Percentiles rank a stretch among this genome's conserved stretches.
phyloP scores from a whole-genome alignment of 1,140 invertebrate species.

The Euwallacea similis region DNA sequence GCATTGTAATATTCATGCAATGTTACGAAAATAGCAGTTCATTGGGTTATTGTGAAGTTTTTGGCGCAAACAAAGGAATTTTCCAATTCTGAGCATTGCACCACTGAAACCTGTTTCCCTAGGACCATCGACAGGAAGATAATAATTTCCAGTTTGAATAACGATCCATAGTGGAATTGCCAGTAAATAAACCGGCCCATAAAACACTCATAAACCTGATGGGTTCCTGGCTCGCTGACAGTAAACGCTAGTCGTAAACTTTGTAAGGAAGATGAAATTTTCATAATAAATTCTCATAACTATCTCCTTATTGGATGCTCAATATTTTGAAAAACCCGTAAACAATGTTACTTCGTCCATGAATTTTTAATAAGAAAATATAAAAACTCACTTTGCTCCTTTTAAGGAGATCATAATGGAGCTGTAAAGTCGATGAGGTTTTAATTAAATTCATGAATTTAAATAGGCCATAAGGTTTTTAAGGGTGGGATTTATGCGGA shows the following conservation, averaged over 20 bases:
- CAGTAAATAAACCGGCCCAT: constrained; percentile 10
- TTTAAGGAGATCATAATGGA: background rate
- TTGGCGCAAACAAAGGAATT: too few relatives aligned
- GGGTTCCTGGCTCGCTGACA: constrained; percentile 8
- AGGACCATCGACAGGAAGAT: background rate
- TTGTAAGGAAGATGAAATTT: background rate
- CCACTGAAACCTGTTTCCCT: background rate
- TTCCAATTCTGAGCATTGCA: too few relatives aligned
- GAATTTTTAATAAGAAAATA: background rate
- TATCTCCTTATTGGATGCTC: background rate
- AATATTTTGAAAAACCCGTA: too few relatives aligned
- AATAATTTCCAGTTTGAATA: constrained; percentile 1
- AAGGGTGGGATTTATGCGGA: constrained; percentile 2
- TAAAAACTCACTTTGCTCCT: too few relatives aligned
- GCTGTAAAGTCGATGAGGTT: background rate
- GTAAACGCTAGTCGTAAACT: background rate
- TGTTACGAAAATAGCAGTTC: too few relatives aligned
- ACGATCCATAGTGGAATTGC: background rate
- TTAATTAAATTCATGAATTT: constrained; percentile 15
- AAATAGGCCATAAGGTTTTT: constrained; percentile 10
- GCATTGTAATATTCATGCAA: too few relatives aligned
- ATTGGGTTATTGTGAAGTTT: too few relatives aligned
- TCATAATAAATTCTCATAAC: background rate
- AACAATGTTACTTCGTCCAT: background rate
- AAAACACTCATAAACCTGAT: constrained; percentile 1